Evolutionary conservation across 2,797 vertebrate species (phyloP).

Genomic region (Danio albolineatus): DNA sequence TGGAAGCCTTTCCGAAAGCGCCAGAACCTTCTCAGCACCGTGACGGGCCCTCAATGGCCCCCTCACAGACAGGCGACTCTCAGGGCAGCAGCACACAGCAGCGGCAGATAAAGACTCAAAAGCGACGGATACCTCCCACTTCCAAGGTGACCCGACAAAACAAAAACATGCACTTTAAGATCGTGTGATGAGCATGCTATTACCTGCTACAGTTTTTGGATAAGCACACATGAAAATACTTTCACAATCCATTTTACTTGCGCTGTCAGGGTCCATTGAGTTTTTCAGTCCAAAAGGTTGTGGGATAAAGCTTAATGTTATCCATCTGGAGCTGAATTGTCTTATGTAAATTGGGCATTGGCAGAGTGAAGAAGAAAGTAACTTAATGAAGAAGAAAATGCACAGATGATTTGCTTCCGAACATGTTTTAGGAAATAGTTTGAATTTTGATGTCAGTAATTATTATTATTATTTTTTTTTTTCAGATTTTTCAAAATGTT

Average conservation of each 20-base stretch:
- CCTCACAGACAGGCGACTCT: conserved; percentile 63
- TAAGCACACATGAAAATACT: background rate
- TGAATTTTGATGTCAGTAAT: background rate
- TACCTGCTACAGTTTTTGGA: background rate
- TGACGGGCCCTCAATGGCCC: conserved; percentile 64
- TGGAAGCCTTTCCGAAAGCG: conserved; percentile 80
- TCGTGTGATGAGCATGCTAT: background rate
- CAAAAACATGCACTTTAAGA: background rate
- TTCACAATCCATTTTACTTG: background rate
- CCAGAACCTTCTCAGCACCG: conserved; percentile 69
- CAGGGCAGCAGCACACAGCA: conserved; percentile 80
- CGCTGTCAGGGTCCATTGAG: background rate
- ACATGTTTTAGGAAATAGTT: background rate
- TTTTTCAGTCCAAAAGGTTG: background rate
- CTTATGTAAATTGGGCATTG: background rate
- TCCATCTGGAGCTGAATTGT: background rate
- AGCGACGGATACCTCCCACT: conserved; percentile 88
- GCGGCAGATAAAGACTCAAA: conserved; percentile 90
- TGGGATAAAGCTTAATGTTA: background rate
- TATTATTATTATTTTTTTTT: too few relatives aligned
- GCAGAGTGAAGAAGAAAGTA: background rate
- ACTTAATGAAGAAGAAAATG: background rate
- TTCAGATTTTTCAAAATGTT: background rate
- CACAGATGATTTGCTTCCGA: background rate
- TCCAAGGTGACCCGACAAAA: conserved; percentile 83